phyloP scores from a whole-genome alignment of 2,797 vertebrate species.

The Microhierax caerulescens region DNA sequence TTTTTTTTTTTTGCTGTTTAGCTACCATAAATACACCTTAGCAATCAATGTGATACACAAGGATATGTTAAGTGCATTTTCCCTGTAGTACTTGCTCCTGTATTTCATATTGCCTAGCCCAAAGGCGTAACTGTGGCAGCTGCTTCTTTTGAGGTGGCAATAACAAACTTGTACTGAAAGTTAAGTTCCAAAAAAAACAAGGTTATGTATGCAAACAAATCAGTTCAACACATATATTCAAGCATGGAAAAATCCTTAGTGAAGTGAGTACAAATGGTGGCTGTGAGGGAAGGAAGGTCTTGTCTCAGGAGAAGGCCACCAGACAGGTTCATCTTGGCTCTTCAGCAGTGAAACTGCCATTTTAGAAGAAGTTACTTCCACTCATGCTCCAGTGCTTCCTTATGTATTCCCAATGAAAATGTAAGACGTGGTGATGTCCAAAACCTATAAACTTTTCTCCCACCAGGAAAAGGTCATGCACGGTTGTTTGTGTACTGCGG shows the following conservation, averaged over 20 bases:
- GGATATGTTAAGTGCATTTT: background rate
- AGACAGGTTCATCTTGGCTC: background rate
- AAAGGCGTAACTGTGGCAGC: background rate
- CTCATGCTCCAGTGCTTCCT: background rate
- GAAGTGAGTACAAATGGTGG: too few relatives aligned
- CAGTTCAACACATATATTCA: background rate
- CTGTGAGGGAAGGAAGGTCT: background rate
- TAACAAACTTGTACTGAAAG: background rate
- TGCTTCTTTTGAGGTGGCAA: background rate
- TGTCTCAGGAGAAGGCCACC: background rate
- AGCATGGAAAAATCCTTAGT: background rate
- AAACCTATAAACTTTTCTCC: background rate
- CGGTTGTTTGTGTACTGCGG: background rate
- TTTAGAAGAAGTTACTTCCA: background rate
- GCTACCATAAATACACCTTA: background rate
- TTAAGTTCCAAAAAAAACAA: background rate
- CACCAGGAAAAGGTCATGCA: background rate
- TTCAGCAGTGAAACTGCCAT: background rate
- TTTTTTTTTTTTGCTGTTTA: background rate
- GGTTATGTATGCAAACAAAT: background rate
- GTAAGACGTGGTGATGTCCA: background rate
- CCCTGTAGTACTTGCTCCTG: background rate
- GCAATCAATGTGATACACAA: background rate
- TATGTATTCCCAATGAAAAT: background rate
- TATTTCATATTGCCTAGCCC: background rate